Percentiles rank a stretch among this genome's conserved stretches.
These are phyloP conservation scores for Micrasema longulum DNA, from an alignment of 1,140 invertebrate genomes.

Conservation along the genomic window DNA sequence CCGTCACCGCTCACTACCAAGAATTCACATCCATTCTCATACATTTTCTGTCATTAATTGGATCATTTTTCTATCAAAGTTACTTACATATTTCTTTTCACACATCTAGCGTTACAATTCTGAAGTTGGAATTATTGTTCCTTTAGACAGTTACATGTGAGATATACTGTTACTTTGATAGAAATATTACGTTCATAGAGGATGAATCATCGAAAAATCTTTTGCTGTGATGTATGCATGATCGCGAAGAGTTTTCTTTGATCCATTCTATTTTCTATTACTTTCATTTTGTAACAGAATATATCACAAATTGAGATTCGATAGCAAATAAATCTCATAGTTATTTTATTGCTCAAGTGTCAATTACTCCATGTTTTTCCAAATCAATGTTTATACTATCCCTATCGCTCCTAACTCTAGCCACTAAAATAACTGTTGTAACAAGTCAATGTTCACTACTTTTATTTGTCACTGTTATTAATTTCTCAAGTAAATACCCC, in stretches of 20 bases:
- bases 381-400: slow-evolving; percentile 39
- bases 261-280: not conserved
- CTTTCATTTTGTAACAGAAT: slow-evolving; percentile 19
- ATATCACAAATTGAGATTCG: slow-evolving; percentile 4
- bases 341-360: slow-evolving; percentile 14
- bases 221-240: slow-evolving; percentile 40
- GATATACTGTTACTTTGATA: slow-evolving; percentile 10
- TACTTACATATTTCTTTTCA: slow-evolving; percentile 23
- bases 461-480: slow-evolving; percentile 47
- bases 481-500: slow-evolving; percentile 41
- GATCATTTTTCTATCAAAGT: slow-evolving; percentile 29
- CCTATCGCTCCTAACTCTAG: slow-evolving; percentile 38
- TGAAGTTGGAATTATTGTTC: slow-evolving; percentile 6
- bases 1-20: slow-evolving; percentile 39
- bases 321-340: slow-evolving; percentile 18
- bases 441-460: slow-evolving; percentile 52
- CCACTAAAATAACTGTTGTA: slow-evolving; percentile 49
- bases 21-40: slow-evolving; percentile 47
- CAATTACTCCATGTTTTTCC: slow-evolving; percentile 36
- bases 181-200: not conserved
- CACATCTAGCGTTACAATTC: slow-evolving; percentile 25
- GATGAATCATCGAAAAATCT: slow-evolving; percentile 3
- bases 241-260: slow-evolving; percentile 5
- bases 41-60: slow-evolving; percentile 51
- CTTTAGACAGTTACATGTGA: not conserved